Evolutionary conservation across 1,140 invertebrate species (phyloP), one percentile per base, ranked within the genome.

Genomic region (Drosophila equinoxialis): DNA sequence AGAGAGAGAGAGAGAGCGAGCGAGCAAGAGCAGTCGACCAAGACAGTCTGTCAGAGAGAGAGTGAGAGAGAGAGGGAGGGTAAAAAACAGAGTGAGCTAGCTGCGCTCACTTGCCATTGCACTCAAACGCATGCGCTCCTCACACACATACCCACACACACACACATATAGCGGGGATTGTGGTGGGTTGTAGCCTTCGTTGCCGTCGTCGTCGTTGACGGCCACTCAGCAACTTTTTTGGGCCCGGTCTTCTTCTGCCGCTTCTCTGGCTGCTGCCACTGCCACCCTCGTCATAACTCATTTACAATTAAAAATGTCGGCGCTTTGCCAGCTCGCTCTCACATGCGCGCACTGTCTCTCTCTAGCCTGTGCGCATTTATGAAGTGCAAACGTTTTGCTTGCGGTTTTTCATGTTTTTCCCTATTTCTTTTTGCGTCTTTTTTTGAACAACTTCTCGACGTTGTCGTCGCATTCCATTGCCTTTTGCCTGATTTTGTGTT

Each of bases 261-360:
- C 45, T 30, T 30, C 30, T 64, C 26, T 41, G 54, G 54, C 64
- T 66, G 20, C 71, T 65, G 59, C 67, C 54, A 48, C 55, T 54
- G 61, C 64, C 73, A 65, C 65, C 70, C 60, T 82, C 78, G 81
- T 90, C 77, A 91, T 91, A 91, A 91, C 82, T 91, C 90, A 90
- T 91, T 90, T 90, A 90, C 90, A 91, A 91, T 91, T 91, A 91
- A 91, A 91, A 91, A 91, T 91, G 90, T 91, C 90, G 90, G 90
- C 90, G 87, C 81, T 80, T 67, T 54, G 75, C 65, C 37, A 33
- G 42, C 63, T 67, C 61, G 57, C 68, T 66, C 68, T 54, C 64
- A 20, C 68, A 45, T 62, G 20, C 57, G 17, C 45, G 45, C 45
- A 7, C 48, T 37, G 60, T 65, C 39, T 35, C 37, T 62, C 54